These are phyloP conservation scores for Portunus trituberculatus DNA, from an alignment of 1,140 invertebrate genomes.

Conservation along the genomic window DNA sequence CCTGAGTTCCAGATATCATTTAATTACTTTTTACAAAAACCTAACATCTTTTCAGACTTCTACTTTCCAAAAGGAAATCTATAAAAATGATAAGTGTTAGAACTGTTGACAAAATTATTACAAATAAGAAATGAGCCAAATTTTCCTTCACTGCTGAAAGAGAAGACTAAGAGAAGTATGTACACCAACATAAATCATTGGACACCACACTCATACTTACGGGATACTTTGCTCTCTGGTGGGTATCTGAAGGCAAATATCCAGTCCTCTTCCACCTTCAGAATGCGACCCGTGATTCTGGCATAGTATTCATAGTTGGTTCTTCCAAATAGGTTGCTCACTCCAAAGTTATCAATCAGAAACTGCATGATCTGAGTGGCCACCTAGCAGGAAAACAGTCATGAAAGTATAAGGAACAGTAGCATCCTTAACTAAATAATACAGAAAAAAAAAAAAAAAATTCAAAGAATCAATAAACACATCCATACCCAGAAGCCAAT, in stretches of 20 bases:
- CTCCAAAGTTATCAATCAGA: conserved; percentile 98
- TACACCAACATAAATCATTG: neutral
- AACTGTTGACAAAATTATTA: too few species aligned
- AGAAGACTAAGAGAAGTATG: too few species aligned
- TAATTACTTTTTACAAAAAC: too few species aligned
- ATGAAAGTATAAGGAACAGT: neutral
- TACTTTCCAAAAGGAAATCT: too few species aligned
- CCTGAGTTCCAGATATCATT: too few species aligned
- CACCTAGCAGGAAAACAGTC: conserved; percentile 84
- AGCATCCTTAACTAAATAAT: neutral
- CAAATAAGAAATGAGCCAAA: too few species aligned
- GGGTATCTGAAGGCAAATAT: conserved; percentile 96
- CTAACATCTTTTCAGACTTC: too few species aligned
- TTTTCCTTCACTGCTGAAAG: too few species aligned
- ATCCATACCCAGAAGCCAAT: neutral
- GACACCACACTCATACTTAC: conserved; percentile 82
- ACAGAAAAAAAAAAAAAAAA: neutral
- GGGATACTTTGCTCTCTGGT: conserved; percentile 88
- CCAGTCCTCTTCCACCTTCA: conserved; percentile 96
- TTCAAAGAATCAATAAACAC: neutral
- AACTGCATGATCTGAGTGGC: conserved; percentile 96
- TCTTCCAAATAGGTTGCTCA: conserved; percentile 95
- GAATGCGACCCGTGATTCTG: conserved; percentile 93
- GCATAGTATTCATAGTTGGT: conserved; percentile 99
- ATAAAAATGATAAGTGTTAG: too few species aligned